Evolutionary conservation across 2,888 invertebrate genomes (phyloP), one percentile per base, ranked within the genome.

Genomic region (Trachelus iudaicus): DNA sequence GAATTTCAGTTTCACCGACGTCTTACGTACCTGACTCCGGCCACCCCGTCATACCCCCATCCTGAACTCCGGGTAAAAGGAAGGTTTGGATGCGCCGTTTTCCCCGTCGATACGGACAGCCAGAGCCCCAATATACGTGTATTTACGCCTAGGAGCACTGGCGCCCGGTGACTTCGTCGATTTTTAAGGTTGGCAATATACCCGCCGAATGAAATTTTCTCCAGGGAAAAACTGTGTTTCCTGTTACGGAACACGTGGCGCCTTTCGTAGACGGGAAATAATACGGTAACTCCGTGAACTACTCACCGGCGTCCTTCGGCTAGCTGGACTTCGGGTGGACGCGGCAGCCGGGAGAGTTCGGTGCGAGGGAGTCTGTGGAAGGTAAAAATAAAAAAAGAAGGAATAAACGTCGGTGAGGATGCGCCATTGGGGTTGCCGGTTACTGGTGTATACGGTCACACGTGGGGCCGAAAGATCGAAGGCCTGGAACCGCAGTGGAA

Each of bases 1-100:
- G 85, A 84, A 85, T 85, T 84, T 79, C 76, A 71, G 78, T 80
- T 82, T 56, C 6, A 23, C 40, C 40, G 23, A 56, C 40, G 23
- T 56, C 23, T 56, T 23, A 13, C 40, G 0, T 56, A 23, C 40
- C 23, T 23, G 40, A 15, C 40, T 40, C 40, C 35, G 35, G 6
- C 40, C 1, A 15, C 15, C 40, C 40, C 15, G 40, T 40, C 15
- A 15, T 40, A 15, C 40, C 40, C 15, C 40, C 6, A 6, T 6
- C 23, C 15, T 56, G 23, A 4, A 56, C 40, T 23, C 40, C 9
- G 40, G 40, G 0, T 15, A 15, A 40, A 4, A 4, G 15, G 40
- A 23, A 15, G 23, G 23, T 56, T 56, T 9, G 40, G 9, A 23
- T 56, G 4, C 1, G 40, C 23, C 40, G 40, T 2, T 40, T 40